phyloP scores from a whole-genome alignment of 2,888 invertebrate species.

The Drosophila melanosoma region DNA sequence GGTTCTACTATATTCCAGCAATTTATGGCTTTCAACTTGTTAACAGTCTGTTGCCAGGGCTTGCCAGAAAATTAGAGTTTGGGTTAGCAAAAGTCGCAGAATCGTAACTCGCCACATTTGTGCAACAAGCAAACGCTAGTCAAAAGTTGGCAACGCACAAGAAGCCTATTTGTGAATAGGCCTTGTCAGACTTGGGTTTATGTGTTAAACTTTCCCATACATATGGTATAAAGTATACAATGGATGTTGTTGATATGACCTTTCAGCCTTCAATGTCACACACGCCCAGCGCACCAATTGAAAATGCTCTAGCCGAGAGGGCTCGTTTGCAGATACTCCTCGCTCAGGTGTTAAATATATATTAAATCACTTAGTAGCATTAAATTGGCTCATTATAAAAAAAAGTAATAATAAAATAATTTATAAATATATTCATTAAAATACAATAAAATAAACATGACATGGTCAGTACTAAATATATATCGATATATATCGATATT shows the following conservation, averaged over 20 bases:
- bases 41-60: slow-evolving; percentile 69
- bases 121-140: slow-evolving; percentile 10
- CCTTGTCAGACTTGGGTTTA: slow-evolving; percentile 15
- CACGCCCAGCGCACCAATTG: slow-evolving; percentile 6
- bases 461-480: not conserved
- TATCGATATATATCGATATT: not conserved
- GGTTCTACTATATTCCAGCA: slow-evolving; percentile 28
- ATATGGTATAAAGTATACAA: slow-evolving; percentile 3
- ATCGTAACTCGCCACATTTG: slow-evolving; percentile 27
- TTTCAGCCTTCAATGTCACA: slow-evolving; percentile 46
- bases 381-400: too few relatives aligned
- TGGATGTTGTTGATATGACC: slow-evolving; percentile 35
- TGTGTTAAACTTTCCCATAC: not conserved
- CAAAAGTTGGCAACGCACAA: not conserved
- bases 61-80: slow-evolving; percentile 63
- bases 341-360: not conserved
- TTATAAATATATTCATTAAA: too few relatives aligned
- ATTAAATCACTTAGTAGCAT: not conserved
- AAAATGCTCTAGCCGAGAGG: not conserved
- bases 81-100: slow-evolving; percentile 54
- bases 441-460: too few relatives aligned
- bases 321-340: not conserved
- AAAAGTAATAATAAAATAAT: too few relatives aligned
- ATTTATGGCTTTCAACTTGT: slow-evolving; percentile 71
- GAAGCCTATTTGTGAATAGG: not conserved